Conservation (phyloP, 2,113 vertebrate genomes). For the Indicator maculatus region DNA sequence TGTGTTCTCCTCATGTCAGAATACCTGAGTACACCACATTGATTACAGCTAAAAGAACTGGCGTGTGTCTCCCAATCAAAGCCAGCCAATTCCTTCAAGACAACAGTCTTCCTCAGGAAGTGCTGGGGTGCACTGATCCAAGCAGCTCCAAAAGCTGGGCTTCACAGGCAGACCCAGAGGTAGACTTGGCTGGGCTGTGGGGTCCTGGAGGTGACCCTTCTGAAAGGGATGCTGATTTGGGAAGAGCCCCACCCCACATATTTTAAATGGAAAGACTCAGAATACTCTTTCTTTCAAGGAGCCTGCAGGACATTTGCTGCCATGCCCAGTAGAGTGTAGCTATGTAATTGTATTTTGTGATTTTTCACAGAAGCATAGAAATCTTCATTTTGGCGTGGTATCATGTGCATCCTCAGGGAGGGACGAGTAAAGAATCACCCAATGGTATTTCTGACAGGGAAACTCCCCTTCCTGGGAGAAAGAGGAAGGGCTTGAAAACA, state of each 20-base stretch:
- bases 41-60: slow-evolving; percentile 83
- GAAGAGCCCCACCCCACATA: neutral
- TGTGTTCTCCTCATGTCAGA: slow-evolving; percentile 82
- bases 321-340: neutral
- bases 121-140: slow-evolving; percentile 40
- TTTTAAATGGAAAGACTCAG: neutral
- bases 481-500: neutral
- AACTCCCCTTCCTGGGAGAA: neutral
- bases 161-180: neutral
- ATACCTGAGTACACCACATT: slow-evolving; percentile 74
- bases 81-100: slow-evolving; percentile 63
- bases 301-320: neutral
- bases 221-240: neutral
- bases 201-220: neutral
- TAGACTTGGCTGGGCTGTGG: neutral
- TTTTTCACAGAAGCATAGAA: neutral
- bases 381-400: neutral
- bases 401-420: rapidly evolving
- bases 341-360: neutral
- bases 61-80: slow-evolving; percentile 71
- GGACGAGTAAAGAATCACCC: neutral
- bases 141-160: slow-evolving; percentile 58
- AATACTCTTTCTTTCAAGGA: neutral
- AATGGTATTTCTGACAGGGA: neutral
- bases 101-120: slow-evolving; percentile 66